Evolutionary conservation across 2,113 vertebrate genomes (phyloP).

Genomic region (Casuarius casuarius): DNA sequence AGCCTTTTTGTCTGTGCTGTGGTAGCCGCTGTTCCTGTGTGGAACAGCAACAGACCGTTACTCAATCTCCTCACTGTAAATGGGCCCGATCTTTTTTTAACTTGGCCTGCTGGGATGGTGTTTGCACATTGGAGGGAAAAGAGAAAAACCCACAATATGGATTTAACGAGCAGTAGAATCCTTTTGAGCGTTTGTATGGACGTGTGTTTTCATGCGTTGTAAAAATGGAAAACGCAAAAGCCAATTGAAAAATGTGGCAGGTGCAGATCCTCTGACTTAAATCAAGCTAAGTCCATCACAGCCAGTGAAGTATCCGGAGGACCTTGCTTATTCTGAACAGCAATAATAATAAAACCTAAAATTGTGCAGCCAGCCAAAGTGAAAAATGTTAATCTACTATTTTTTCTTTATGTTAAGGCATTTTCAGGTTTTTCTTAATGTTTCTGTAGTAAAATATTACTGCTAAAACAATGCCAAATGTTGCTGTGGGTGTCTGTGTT

Average conservation of each 20-base stretch:
- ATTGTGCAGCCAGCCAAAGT: neutral
- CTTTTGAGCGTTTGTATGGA: neutral
- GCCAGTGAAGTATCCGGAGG: neutral
- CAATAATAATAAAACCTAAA: constrained; percentile 10
- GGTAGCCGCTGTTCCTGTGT: neutral
- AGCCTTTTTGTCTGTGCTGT: neutral
- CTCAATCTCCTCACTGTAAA: neutral
- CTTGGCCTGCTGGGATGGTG: neutral
- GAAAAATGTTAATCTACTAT: neutral
- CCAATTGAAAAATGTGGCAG: constrained; percentile 30
- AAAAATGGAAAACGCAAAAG: constrained; percentile 21
- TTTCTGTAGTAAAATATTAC: neutral
- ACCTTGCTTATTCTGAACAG: neutral
- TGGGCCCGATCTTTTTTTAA: neutral
- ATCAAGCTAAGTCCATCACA: neutral
- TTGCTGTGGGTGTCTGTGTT: neutral
- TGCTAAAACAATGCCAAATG: neutral
- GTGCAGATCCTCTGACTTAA: neutral
- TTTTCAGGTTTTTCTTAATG: neutral
- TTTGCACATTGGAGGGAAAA: neutral
- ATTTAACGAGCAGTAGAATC: neutral
- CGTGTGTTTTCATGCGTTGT: neutral
- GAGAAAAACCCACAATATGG: neutral
- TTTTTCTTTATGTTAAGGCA: neutral
- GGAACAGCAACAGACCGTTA: neutral